Percentiles rank a stretch among this genome's conserved stretches.
phyloP scores from a whole-genome alignment of 2,113 vertebrate species.

The Catharus fuscescens region DNA sequence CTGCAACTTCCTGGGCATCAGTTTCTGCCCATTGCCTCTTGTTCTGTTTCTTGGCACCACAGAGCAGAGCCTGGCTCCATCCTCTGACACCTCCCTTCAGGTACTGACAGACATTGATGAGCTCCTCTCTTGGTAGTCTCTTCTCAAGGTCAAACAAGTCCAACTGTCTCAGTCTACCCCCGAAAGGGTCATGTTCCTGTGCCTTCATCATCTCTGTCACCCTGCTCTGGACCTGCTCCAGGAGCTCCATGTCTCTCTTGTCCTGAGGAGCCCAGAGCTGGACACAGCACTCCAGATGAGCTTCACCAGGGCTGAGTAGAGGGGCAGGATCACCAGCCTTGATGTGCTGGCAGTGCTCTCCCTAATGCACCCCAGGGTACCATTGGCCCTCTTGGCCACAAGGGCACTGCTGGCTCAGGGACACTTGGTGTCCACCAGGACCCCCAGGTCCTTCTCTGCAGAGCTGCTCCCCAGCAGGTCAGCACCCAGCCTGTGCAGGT shows the following conservation, averaged over 20 bases:
- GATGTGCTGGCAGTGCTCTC: accelerated
- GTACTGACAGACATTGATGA: neutral
- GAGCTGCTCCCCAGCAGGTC: neutral
- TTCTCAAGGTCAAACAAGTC: accelerated
- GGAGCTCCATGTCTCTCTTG: neutral
- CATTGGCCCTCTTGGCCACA: neutral
- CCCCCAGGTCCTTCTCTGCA: accelerated
- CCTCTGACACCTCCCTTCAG: no score
- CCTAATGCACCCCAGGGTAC: no score
- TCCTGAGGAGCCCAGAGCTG: neutral
- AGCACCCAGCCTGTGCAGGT: accelerated
- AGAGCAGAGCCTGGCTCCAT: neutral
- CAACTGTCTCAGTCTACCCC: accelerated
- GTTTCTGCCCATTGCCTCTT: neutral
- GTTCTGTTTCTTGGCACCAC: neutral
- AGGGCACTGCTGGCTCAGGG: no score
- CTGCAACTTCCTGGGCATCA: neutral
- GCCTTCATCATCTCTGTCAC: neutral
- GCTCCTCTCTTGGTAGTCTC: accelerated
- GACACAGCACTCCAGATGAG: neutral
- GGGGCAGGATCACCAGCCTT: neutral
- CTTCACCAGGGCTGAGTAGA: neutral
- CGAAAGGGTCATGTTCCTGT: neutral
- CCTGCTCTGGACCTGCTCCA: accelerated
- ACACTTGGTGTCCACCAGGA: neutral